Evolutionary conservation across 2,888 invertebrate species (phyloP), one percentile per base, ranked within the genome.

Genomic region (Drosophila meridiana): DNA sequence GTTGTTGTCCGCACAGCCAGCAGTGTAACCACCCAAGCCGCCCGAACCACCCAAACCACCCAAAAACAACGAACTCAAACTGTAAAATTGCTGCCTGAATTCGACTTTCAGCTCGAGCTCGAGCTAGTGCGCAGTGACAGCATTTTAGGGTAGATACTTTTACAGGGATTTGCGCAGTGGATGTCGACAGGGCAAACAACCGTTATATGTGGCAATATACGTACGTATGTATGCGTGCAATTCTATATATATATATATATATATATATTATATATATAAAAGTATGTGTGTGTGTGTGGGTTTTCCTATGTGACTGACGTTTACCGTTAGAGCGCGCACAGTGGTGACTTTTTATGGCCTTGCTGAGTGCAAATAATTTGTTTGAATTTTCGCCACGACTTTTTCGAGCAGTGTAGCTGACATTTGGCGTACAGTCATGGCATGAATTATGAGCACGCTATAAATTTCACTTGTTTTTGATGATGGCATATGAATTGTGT

Each of bases 81-180:
- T 69, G 82, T 72, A 73, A 77, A 81, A 70, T 66, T 76, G 60
- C 53, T 80, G 65, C 60, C 73, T 71, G 82, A 76, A 72, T 65
- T 78, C 73, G 66, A 79, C 78, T 82, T 87, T 78, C 78, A 56
- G 76, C 30, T 64, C 79, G 91, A 55, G 76, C 30, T 64, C 80
- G 87, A 89, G 91, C 92, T 92, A 89, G 92, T 92, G 91, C 91
- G 91, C 91, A 91, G 83, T 92, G 87, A 86, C 91, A 90, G 92
- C 90, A 89, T 92, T 92, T 91, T 85, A 86, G 90, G 92, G 91
- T 92, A 92, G 91, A 92, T 92, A 92, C 90, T 91, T 92, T 92
- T 91, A 85, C 89, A 91, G 91, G 91, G 87, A 92, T 83, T 92
- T 92, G 91, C 92, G 91, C 91, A 92, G 87, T 92, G 91, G 88